A percentile compares a stretch with the other conserved stretches of the same genome.
Conservation (phyloP, 2,113 vertebrate species). For the Egretta garzetta region DNA sequence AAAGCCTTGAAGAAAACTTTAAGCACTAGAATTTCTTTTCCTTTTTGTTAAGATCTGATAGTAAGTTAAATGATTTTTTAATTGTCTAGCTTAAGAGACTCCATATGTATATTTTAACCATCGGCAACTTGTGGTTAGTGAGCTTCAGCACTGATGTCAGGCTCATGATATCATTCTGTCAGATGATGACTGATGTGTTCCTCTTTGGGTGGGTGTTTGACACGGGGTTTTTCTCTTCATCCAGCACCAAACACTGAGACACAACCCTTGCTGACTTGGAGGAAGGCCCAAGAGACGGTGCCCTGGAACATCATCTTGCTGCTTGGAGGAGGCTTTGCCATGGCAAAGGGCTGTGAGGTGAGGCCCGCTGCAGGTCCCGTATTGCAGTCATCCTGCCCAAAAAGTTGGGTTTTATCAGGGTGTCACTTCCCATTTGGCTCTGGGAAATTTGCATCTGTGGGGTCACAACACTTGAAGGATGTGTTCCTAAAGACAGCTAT, state of each 20-base stretch:
- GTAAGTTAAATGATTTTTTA: neutral
- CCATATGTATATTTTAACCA: neutral
- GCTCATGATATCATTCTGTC: neutral
- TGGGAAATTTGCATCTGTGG: neutral
- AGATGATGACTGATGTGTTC: neutral
- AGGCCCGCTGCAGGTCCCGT: neutral
- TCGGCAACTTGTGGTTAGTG: neutral
- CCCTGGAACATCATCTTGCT: constrained; percentile 96
- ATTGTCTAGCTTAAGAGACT: neutral
- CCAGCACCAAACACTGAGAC: constrained; percentile 86
- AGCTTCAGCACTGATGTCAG: neutral
- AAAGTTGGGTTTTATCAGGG: neutral
- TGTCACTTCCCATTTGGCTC: neutral
- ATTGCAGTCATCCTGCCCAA: neutral
- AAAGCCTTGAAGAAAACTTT: neutral
- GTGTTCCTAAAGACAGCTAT: rapidly evolving
- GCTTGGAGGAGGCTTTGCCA: constrained; percentile 94
- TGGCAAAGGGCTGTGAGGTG: constrained; percentile 99
- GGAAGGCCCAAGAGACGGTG: constrained; percentile 88
- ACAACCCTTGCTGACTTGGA: constrained; percentile 89
- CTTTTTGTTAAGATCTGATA: neutral
- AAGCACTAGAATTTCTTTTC: neutral
- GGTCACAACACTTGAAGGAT: neutral
- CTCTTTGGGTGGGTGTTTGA: neutral
- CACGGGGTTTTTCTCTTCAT: neutral